A percentile compares a stretch with the other conserved stretches of the same genome.
Evolutionary conservation across 2,113 vertebrate genomes (phyloP).

Genomic region (Pluvialis apricaria): DNA sequence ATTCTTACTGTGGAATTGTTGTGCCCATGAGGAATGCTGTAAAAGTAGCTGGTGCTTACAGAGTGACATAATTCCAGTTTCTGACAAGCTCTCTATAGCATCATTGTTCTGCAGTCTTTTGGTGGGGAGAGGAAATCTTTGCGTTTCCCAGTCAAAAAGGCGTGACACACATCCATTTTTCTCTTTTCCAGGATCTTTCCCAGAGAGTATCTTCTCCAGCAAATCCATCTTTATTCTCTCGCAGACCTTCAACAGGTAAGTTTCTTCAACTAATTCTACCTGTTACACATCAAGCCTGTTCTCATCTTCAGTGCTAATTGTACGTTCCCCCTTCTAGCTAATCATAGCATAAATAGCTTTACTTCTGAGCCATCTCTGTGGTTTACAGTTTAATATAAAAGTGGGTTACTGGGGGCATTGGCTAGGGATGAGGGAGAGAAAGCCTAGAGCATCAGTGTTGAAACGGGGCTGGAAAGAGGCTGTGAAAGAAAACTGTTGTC

Average conservation of each 20-base stretch:
- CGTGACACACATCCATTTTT: background rate
- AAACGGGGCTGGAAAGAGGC: background rate
- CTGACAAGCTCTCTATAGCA: background rate
- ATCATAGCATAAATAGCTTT: background rate
- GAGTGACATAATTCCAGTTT: background rate
- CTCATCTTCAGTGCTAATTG: background rate
- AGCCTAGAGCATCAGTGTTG: background rate
- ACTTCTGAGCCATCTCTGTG: background rate
- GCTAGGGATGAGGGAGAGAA: background rate
- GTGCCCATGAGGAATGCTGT: background rate
- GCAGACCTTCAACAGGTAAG: conserved; percentile 95
- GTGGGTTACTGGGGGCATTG: background rate
- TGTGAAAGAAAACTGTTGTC: background rate
- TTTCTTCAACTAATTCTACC: background rate
- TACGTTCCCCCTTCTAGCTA: background rate
- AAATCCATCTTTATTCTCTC: conserved; percentile 96
- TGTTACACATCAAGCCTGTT: background rate
- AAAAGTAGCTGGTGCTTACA: background rate
- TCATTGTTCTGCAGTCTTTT: background rate
- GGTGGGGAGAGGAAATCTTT: background rate
- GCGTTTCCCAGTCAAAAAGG: background rate
- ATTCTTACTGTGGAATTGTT: background rate
- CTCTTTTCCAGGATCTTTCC: conserved; percentile 88
- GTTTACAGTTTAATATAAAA: background rate
- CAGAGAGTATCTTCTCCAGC: conserved; percentile 95